Evolutionary conservation across 2,797 vertebrate species (phyloP), one percentile per base, ranked within the genome.

Genomic region (Sebastes steindachneri): DNA sequence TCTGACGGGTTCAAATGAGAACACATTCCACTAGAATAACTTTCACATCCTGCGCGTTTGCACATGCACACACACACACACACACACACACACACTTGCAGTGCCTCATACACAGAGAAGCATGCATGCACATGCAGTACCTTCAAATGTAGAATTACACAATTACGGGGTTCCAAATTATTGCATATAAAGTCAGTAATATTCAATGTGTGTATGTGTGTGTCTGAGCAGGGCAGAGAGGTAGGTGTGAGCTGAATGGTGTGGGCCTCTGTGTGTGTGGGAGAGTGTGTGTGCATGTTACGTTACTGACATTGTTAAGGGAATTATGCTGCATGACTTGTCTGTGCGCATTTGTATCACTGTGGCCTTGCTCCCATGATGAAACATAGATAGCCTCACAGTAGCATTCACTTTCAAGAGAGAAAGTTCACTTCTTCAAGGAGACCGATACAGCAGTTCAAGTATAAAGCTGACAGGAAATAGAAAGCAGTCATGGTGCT

Each of bases 11-110:
- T 86, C 79, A 93, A 91, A 92, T 86, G 82, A 86, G 90, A 90
- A 91, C 90, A 93, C 87, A 91, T 93, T 94, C 86, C 88, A 89
- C 68, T 74, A 86, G 85, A 92, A 92, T 86, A 92, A 93, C 90
- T 89, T 85, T 79, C 70, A 73, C 23, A 73, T 77, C 67, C 25
- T 31, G 45, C 37, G 33, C 54, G 78, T 77, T 80, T 69, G 67
- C 62, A 33, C 59, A 29, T 10, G 15, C 31, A 10, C 7, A 11
- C 29, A 9, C 66, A 4, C 35, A 9, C 23, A 6, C 7, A 4
- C 31, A n/a, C 66, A 12, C 35, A 41, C 59, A 19, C 48, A 48
- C 60, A 55, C 45, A 64, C 68, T 15, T 8, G 35, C 25, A 31
- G 7, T 37, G 60, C 21, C 37, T 28, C 31, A 19, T 53, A 53